Evolutionary conservation across 2,888 invertebrate species (phyloP), one percentile per base, ranked within the genome.

Genomic region (Syrista parreyssii): DNA sequence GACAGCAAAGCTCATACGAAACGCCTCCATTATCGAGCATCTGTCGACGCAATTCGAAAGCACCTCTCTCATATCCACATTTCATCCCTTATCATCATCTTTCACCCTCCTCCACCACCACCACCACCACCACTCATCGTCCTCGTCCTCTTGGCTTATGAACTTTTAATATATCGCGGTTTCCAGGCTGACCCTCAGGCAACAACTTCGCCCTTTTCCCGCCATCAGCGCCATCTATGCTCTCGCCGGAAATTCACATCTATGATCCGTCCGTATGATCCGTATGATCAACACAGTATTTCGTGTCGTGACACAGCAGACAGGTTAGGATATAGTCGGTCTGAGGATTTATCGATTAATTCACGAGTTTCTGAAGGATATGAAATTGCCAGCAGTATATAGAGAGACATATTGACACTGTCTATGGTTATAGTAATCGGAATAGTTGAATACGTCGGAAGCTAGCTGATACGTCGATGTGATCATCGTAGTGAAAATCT

Each of bases 401-500:
- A 55, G 23, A 55, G 23, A 55, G 55, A 55, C 55, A 55, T 55
- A 55, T 55, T 23, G 55, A 55, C 15, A 9, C 55, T 55, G 55
- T 55, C 55, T 55, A 23, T 23, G 23, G 23, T 23, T 23, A 55
- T 9, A 55, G 23, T 55, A 55, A 55, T 55, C 55, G 23, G 55
- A 55, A 55, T 9, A 23, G 55, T 9, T 55, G 55, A 55, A 55
- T 55, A 55, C 55, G 23, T 9, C 9, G 6, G 55, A 23, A 55
- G 55, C 55, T 15, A 55, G 2, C 9, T 55, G 55, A 23, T 23
- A 55, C 55, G 9, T 55, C 23, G 9, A 30, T 30, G 23, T 4
- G 74, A 33, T 9, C 30, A 35, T 74, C 31, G 75, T 81, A 83
- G 80, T 81, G 85, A 83, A 55, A 55, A 83, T 81, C 83, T 82